Conservation (phyloP, 1,140 invertebrate genomes). For the Platyura marginata region DNA sequence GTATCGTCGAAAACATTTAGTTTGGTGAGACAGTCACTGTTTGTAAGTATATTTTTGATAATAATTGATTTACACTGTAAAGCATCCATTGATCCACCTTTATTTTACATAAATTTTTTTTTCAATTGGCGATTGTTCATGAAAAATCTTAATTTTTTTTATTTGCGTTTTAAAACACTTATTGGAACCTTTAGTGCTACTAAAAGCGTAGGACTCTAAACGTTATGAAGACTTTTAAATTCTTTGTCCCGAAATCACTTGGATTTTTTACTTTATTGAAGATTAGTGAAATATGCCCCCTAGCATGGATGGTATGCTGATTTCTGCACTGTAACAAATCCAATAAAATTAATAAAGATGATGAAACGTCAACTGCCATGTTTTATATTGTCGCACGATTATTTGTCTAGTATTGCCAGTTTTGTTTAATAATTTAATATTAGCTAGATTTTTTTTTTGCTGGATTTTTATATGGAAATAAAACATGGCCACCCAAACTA, state of each 20-base stretch:
- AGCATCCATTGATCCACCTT: not conserved
- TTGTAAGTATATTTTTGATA: slow-evolving; percentile 44
- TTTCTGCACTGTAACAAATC: not conserved
- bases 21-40: slow-evolving; percentile 53
- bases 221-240: not conserved
- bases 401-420: no score
- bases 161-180: not conserved
- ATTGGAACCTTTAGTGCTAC: slow-evolving; percentile 1
- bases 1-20: slow-evolving; percentile 53
- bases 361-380: not conserved
- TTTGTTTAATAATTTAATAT: not conserved
- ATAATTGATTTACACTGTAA: no score
- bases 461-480: no score
- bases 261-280: no score
- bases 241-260: no score
- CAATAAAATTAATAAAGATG: not conserved
- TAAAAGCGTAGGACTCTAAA: not conserved
- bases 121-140: no score
- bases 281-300: not conserved
- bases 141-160: slow-evolving; percentile 1
- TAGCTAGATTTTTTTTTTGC: not conserved
- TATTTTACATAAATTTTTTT: slow-evolving; percentile 1
- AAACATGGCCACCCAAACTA: not conserved
- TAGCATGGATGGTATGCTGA: no score
- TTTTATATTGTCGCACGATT: no score